phyloP scores from a whole-genome alignment of 2,888 invertebrate genomes.

The Cyclophora albipunctata region DNA sequence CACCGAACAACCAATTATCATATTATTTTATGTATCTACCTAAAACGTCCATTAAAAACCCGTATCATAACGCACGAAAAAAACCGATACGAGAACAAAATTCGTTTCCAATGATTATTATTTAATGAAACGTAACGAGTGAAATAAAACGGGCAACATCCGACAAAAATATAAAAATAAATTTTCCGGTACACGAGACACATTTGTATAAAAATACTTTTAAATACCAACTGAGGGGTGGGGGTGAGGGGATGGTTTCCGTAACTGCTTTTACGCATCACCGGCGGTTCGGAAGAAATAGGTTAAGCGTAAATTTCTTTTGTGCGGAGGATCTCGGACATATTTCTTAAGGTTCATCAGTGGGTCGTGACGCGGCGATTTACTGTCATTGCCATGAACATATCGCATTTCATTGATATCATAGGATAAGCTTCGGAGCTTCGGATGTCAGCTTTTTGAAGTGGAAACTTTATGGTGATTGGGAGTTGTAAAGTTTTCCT shows the following conservation, averaged over 20 bases:
- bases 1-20: too few relatives aligned
- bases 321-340: constrained; percentile 18
- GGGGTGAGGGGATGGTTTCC: constrained; percentile 23
- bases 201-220: constrained; percentile 19
- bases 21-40: too few relatives aligned
- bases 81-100: too few relatives aligned
- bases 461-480: too few relatives aligned
- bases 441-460: background rate
- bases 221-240: constrained; percentile 11
- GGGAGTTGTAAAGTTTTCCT: too few relatives aligned
- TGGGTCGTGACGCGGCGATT: constrained; percentile 7
- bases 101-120: background rate
- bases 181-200: constrained; percentile 3
- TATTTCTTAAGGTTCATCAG: constrained; percentile 12
- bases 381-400: constrained; percentile 4
- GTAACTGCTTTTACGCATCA: constrained; percentile 25
- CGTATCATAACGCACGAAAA: too few relatives aligned
- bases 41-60: too few relatives aligned
- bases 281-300: constrained; percentile 29
- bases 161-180: background rate
- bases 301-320: constrained; percentile 14
- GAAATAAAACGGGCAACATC: background rate
- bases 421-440: constrained; percentile 1
- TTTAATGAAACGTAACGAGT: background rate
- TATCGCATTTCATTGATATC: constrained; percentile 4